phyloP scores from a whole-genome alignment of 2,797 vertebrate genomes.

The Scolopax bukidnonensis region DNA sequence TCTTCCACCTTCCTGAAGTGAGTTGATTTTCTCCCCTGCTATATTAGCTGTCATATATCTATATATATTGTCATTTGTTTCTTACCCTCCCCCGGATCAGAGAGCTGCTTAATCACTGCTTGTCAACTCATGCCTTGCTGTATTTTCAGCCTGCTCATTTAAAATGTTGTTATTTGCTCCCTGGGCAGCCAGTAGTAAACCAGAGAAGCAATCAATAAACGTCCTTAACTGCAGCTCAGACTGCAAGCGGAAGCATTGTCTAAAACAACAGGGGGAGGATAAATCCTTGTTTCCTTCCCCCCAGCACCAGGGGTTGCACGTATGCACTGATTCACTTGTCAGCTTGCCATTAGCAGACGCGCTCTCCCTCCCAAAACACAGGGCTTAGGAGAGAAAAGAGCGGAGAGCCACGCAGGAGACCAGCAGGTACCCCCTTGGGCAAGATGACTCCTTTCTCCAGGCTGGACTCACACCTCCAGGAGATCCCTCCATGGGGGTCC shows the following conservation, averaged over 20 bases:
- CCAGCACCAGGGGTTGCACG: neutral
- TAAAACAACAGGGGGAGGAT: constrained; percentile 9
- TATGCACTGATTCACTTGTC: constrained; percentile 34
- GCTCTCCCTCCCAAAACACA: neutral
- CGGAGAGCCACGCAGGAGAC: neutral
- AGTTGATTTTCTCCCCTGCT: constrained; percentile 42
- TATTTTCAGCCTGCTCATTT: constrained; percentile 38
- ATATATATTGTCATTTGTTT: constrained; percentile 41
- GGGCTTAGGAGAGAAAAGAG: neutral
- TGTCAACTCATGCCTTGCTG: constrained; percentile 26
- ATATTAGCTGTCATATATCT: neutral
- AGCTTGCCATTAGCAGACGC: neutral
- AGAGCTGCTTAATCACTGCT: constrained; percentile 59
- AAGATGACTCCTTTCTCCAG: neutral
- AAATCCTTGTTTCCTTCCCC: constrained; percentile 25
- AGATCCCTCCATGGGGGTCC: neutral
- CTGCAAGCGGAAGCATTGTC: constrained; percentile 45
- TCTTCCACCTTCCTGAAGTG: constrained; percentile 18
- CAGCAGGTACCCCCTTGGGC: neutral
- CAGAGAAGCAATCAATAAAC: constrained; percentile 43
- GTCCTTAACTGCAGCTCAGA: neutral
- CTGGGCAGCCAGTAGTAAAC: constrained; percentile 42
- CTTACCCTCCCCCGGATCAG: constrained; percentile 43
- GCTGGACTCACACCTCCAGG: neutral
- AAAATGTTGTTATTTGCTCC: constrained; percentile 43